A percentile compares a stretch with the other conserved stretches of the same genome.
These are phyloP conservation scores for Bradypodion ventrale DNA, from an alignment of 2,797 vertebrate species.

Conservation along the genomic window DNA sequence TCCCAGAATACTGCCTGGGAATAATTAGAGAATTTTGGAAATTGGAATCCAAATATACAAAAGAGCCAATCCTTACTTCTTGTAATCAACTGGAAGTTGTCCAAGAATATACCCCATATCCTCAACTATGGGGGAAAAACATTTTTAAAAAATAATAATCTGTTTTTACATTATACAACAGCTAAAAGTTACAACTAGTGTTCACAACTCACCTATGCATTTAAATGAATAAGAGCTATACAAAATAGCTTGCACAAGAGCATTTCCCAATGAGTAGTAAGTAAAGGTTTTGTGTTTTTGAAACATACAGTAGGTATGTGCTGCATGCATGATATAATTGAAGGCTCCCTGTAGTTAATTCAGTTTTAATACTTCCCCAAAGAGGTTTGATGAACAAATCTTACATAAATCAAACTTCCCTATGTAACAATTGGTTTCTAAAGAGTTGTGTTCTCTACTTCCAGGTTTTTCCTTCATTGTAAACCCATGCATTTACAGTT, in stretches of 20 bases:
- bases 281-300: too few relatives aligned
- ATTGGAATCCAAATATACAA: too few relatives aligned
- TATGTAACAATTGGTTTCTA: background rate
- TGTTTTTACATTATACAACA: too few relatives aligned
- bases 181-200: background rate
- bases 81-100: too few relatives aligned
- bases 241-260: too few relatives aligned
- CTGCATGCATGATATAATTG: background rate
- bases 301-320: background rate
- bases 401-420: background rate
- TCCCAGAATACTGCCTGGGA: too few relatives aligned
- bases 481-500: fast-evolving
- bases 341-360: background rate
- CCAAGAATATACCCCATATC: too few relatives aligned
- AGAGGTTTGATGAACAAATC: background rate
- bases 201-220: background rate
- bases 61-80: too few relatives aligned
- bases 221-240: background rate
- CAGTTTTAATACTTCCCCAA: background rate
- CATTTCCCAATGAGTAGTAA: too few relatives aligned
- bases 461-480: constrained; percentile 3
- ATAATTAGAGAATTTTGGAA: too few relatives aligned
- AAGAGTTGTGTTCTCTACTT: constrained; percentile 7
- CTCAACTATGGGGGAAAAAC: background rate
- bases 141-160: too few relatives aligned